Conservation (phyloP, 2,113 vertebrate species). For the Rhodinocichla rosea region DNA sequence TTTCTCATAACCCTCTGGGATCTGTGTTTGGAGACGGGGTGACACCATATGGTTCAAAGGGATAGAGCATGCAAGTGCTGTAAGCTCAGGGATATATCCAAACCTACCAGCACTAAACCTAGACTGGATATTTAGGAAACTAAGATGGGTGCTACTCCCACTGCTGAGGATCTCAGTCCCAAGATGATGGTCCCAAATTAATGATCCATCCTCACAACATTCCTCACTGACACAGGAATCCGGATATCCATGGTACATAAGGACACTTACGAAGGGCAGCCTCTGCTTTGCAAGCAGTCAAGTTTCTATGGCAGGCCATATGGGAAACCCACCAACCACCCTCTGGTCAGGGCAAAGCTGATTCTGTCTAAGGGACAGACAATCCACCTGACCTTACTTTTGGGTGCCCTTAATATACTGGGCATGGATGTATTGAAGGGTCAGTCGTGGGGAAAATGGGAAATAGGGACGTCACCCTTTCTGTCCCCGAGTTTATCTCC, state of each 20-base stretch:
- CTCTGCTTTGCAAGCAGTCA: not conserved
- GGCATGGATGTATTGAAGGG: not conserved
- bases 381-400: not conserved
- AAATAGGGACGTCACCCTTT: not conserved
- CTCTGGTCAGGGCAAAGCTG: not conserved
- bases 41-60: not conserved
- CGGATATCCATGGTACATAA: rapidly evolving
- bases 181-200: not conserved
- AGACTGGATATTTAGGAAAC: not conserved
- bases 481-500: not conserved
- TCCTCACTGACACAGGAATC: not conserved
- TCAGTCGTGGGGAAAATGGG: not conserved
- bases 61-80: not conserved
- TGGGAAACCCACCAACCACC: not conserved
- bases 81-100: not conserved
- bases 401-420: not conserved
- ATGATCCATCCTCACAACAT: not conserved
- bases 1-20: not conserved
- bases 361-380: not conserved
- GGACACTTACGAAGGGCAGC: not conserved
- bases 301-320: not conserved
- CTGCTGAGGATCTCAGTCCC: not conserved
- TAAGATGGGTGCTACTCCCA: not conserved
- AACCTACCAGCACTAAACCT: not conserved
- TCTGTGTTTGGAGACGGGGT: not conserved